These are phyloP conservation scores for Atta texana DNA, from an alignment of 1,140 invertebrate species.

Conservation along the genomic window DNA sequence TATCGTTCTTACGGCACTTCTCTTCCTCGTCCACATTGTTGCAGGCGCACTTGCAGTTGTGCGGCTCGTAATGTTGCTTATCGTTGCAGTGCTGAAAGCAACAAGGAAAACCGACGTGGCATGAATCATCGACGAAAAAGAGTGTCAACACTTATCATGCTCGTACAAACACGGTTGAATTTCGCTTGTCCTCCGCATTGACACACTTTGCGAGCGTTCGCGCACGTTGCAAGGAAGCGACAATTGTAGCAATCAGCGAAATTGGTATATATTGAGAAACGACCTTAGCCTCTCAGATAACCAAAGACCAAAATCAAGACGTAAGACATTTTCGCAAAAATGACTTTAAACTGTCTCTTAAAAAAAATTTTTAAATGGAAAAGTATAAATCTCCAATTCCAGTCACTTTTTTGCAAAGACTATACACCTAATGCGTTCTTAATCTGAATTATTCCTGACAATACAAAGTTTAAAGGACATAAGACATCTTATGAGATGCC, in stretches of 20 bases:
- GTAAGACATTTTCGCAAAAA: no score
- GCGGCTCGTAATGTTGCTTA: slow-evolving; percentile 87
- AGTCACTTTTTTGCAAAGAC: no score
- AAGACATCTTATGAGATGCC: no score
- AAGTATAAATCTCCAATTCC: no score
- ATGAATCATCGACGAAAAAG: slow-evolving; percentile 46
- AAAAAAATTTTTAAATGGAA: no score
- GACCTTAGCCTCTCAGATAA: background rate
- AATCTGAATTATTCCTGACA: no score
- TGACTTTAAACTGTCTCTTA: no score
- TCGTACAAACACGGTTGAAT: slow-evolving; percentile 13
- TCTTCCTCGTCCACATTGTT: slow-evolving; percentile 87
- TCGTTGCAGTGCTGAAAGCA: slow-evolving; percentile 87
- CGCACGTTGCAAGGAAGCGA: slow-evolving; percentile 42
- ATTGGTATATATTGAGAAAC: slow-evolving; percentile 44
- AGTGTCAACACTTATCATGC: slow-evolving; percentile 34
- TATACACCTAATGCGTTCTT: no score
- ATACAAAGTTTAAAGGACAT: no score
- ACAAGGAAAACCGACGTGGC: background rate
- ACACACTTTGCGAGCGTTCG: slow-evolving; percentile 34
- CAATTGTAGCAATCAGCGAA: slow-evolving; percentile 49
- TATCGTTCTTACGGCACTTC: slow-evolving; percentile 86
- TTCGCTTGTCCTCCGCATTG: slow-evolving; percentile 22
- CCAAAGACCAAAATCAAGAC: no score
- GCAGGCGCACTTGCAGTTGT: slow-evolving; percentile 88